Conservation (phyloP, 2,113 vertebrate species). For the Rhynchopsitta pachyrhyncha region DNA sequence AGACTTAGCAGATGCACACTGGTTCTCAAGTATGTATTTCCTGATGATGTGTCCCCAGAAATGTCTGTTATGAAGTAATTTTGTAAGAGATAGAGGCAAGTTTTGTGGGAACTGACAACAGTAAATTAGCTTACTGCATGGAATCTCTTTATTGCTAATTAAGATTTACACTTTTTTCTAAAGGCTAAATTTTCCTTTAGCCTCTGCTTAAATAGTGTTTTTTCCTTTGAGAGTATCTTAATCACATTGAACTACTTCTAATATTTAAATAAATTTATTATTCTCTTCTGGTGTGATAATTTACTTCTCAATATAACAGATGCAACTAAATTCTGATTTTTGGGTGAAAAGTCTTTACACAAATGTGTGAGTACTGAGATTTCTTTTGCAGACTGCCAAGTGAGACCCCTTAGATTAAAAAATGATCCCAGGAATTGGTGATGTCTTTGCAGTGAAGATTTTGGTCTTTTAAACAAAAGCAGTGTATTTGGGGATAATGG, state of each 20-base stretch:
- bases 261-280: neutral
- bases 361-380: neutral
- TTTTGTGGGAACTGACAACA: neutral
- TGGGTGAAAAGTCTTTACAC: neutral
- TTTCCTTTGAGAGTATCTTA: neutral
- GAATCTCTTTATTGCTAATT: neutral
- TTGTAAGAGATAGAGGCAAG: neutral
- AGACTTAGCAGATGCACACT: neutral
- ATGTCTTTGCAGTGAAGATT: conserved; percentile 5
- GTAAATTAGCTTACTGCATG: neutral
- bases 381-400: neutral
- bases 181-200: neutral
- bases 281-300: neutral
- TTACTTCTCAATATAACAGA: neutral
- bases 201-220: neutral
- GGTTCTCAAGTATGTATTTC: neutral
- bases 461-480: neutral
- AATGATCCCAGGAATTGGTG: conserved; percentile 10
- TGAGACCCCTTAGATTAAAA: conserved; percentile 43
- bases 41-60: neutral
- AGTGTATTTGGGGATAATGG: neutral
- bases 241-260: neutral
- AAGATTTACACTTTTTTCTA: neutral
- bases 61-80: neutral
- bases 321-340: neutral